These are phyloP conservation scores for Panagrolaimus sp. DNA, from an alignment of 1,140 invertebrate species.

Conservation along the genomic window DNA sequence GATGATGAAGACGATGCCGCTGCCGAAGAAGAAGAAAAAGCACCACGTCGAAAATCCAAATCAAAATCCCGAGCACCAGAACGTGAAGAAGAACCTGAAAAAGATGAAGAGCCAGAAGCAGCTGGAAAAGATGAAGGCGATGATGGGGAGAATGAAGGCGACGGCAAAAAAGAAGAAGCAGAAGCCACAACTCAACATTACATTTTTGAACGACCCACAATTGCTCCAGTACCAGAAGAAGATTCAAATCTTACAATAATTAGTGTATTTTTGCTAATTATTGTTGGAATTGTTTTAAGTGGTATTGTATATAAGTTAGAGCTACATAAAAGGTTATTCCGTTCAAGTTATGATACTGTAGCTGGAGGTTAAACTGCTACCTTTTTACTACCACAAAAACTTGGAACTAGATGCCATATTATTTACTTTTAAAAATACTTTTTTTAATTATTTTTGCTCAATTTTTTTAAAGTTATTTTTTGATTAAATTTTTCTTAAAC, in stretches of 20 bases:
- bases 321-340: neutral
- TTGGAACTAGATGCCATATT: too few relatives aligned
- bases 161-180: slow-evolving; percentile 13
- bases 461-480: too few relatives aligned
- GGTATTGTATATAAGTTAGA: slow-evolving; percentile 52
- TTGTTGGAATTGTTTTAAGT: slow-evolving; percentile 50
- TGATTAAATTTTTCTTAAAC: too few relatives aligned
- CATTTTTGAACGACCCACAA: slow-evolving; percentile 53
- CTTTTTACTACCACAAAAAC: too few relatives aligned
- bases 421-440: too few relatives aligned
- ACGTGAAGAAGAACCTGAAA: slow-evolving; percentile 33
- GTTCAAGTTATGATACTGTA: slow-evolving; percentile 1
- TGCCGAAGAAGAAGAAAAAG: slow-evolving; percentile 42
- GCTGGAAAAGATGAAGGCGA: slow-evolving; percentile 20
- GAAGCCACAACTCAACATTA: slow-evolving; percentile 42
- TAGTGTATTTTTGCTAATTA: slow-evolving; percentile 51
- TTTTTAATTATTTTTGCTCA: too few relatives aligned
- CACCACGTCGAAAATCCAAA: slow-evolving; percentile 16
- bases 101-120: slow-evolving; percentile 28
- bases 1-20: slow-evolving; percentile 38
- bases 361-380: neutral
- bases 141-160: slow-evolving; percentile 15
- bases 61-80: slow-evolving; percentile 1
- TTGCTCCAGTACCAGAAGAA: slow-evolving; percentile 52
- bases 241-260: slow-evolving; percentile 43